These are phyloP conservation scores for Heteromyza rotundicornis DNA, from an alignment of 2,888 invertebrate species.

Conservation along the genomic window DNA sequence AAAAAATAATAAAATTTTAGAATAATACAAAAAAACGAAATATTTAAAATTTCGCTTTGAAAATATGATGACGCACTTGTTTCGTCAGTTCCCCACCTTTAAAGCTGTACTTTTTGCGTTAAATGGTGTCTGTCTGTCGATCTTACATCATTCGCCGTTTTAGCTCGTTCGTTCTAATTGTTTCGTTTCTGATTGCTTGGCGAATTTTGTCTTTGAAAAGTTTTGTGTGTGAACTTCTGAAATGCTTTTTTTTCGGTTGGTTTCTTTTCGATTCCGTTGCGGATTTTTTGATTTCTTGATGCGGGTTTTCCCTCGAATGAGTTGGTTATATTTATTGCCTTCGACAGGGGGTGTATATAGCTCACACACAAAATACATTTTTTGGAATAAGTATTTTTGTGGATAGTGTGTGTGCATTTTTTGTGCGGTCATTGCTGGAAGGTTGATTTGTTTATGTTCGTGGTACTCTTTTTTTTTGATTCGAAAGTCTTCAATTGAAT, in stretches of 20 bases:
- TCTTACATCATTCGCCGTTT: constrained; percentile 16
- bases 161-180: background rate
- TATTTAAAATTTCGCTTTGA: background rate
- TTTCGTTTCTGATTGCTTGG: background rate
- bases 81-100: background rate
- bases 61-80: background rate
- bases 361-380: no score
- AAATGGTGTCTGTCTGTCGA: background rate
- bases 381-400: no score
- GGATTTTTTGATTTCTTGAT: no score
- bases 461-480: no score
- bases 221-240: background rate
- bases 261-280: background rate
- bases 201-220: background rate
- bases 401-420: no score
- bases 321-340: no score
- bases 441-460: no score
- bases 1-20: no score
- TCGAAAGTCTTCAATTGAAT: no score
- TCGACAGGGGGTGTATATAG: no score
- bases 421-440: no score
- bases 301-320: background rate
- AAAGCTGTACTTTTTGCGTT: background rate
- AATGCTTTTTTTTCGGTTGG: background rate
- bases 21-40: no score